Conservation (phyloP, 2,797 vertebrate species). For the Rhynchonycteris naso region DNA sequence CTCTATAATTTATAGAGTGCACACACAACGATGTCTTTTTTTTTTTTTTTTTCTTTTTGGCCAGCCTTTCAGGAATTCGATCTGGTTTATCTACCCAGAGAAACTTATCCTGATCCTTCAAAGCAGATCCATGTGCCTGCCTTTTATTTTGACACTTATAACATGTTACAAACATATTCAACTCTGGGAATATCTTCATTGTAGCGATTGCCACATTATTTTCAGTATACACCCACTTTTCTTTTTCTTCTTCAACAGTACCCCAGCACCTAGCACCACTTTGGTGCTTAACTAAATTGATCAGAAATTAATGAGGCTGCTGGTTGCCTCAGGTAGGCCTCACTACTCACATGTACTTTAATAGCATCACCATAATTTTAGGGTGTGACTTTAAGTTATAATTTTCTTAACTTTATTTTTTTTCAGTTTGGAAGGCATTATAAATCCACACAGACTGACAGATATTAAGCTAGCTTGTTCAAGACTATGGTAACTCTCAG, state of each 20-base stretch:
- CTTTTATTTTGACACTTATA: background rate
- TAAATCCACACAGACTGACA: background rate
- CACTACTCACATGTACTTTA: background rate
- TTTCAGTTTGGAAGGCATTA: background rate
- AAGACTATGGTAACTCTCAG: slow-evolving; percentile 2
- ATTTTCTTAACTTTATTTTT: slow-evolving; percentile 27
- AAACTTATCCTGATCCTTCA: slow-evolving; percentile 5
- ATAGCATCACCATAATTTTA: background rate
- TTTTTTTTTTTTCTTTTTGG: background rate
- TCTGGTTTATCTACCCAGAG: slow-evolving; percentile 1
- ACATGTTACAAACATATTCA: background rate
- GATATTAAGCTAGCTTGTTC: background rate
- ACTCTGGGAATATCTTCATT: background rate
- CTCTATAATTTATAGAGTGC: background rate
- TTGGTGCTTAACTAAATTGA: background rate
- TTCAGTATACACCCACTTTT: background rate
- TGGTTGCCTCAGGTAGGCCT: background rate
- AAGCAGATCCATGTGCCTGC: background rate
- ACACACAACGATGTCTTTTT: no score
- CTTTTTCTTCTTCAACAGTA: background rate
- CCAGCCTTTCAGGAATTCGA: background rate
- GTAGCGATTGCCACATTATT: background rate
- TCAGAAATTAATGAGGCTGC: background rate
- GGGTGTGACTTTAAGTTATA: background rate
- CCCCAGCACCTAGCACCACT: background rate